Evolutionary conservation across 2,888 invertebrate species (phyloP).

Genomic region (Cyaniris semiargus): DNA sequence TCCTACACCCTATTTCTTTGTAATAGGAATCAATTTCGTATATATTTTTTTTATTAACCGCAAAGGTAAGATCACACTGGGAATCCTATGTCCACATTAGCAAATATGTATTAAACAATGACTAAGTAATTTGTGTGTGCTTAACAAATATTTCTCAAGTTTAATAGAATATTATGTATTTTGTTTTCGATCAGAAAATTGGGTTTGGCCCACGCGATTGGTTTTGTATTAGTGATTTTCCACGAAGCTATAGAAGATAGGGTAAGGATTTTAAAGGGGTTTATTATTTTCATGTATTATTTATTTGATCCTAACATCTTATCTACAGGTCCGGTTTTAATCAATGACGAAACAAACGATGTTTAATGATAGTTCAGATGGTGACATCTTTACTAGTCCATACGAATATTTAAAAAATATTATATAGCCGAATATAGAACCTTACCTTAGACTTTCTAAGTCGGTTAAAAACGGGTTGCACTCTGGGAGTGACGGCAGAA

Average conservation of each 20-base stretch:
- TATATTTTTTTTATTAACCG: background rate
- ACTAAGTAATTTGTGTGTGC: constrained; percentile 14
- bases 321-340: no score
- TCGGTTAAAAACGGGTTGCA: no score
- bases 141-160: background rate
- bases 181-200: background rate
- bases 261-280: no score
- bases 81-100: background rate
- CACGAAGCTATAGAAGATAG: background rate
- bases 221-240: background rate
- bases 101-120: constrained; percentile 27
- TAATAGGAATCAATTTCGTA: background rate
- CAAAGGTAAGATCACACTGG: background rate
- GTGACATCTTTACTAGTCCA: no score
- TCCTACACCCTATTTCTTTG: background rate
- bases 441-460: no score
- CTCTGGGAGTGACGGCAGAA: no score
- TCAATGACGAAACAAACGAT: no score
- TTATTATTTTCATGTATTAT: no score
- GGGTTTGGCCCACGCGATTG: background rate
- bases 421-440: no score
- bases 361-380: no score
- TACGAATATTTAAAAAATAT: no score
- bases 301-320: no score
- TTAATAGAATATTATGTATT: background rate